Percentiles rank a stretch among this genome's conserved stretches.
phyloP scores from a whole-genome alignment of 2,888 invertebrate genomes.

The Spilosoma lubricipeda region DNA sequence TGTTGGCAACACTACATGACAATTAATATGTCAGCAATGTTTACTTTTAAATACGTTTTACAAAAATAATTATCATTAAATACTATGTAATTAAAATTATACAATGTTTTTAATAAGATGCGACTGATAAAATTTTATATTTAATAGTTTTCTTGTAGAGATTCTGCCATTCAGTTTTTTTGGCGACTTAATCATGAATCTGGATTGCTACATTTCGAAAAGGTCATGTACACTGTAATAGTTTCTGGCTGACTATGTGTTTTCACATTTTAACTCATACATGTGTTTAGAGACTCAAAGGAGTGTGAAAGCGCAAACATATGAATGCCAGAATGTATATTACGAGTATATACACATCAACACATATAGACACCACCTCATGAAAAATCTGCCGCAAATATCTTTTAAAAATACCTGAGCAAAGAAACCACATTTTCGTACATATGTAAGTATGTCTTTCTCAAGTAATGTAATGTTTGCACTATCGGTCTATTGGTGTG shows the following conservation, averaged over 20 bases:
- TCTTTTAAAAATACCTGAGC: no score
- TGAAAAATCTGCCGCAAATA: background rate
- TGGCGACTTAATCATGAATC: background rate
- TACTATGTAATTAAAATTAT: background rate
- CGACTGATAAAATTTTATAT: background rate
- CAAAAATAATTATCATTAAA: background rate
- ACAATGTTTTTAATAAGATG: background rate
- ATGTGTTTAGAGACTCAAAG: background rate
- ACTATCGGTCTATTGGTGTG: background rate
- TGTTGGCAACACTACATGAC: background rate
- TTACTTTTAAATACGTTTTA: background rate
- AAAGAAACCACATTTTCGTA: background rate
- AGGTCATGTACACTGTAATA: background rate
- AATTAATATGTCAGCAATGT: background rate
- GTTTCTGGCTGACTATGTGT: no score
- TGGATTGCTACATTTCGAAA: background rate
- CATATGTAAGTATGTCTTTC: background rate
- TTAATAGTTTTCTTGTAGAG: background rate
- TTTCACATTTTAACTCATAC: no score
- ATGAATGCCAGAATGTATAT: background rate
- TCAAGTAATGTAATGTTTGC: background rate
- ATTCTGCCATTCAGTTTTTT: background rate
- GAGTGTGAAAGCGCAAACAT: background rate
- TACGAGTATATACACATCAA: no score
- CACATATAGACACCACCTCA: background rate